phyloP scores from a whole-genome alignment of 2,113 vertebrate species.

The Psammodynastes pulverulentus region DNA sequence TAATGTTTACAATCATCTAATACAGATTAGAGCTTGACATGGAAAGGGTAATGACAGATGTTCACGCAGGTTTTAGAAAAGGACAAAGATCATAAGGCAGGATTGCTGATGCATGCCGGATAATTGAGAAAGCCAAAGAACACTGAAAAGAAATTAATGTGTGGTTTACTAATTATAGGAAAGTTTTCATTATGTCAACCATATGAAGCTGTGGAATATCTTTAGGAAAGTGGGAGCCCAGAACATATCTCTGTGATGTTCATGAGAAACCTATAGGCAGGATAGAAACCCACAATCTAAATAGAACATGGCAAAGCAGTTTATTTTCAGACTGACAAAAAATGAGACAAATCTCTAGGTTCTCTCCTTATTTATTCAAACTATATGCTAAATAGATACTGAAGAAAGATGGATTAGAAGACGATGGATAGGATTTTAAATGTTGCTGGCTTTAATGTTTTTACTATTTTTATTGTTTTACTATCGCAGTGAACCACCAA shows the following conservation, averaged over 20 bases:
- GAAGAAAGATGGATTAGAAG: neutral
- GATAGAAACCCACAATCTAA: neutral
- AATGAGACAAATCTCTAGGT: neutral
- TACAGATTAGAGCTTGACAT: neutral
- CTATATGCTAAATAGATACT: neutral
- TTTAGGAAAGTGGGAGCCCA: neutral
- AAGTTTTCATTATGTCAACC: neutral
- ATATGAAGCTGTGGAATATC: neutral
- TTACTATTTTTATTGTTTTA: neutral
- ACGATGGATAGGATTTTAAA: neutral
- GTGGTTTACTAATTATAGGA: neutral
- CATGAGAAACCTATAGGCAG: neutral
- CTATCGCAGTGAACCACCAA: neutral
- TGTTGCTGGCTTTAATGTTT: neutral
- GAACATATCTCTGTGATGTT: neutral
- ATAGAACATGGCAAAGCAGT: neutral
- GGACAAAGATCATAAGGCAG: neutral
- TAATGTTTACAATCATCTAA: neutral
- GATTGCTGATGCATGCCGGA: neutral
- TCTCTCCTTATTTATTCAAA: neutral
- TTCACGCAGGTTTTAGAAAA: neutral
- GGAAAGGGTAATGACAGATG: neutral
- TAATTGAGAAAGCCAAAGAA: neutral
- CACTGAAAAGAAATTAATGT: neutral
- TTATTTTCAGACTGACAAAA: neutral